These are phyloP conservation scores for Lerema accius DNA, from an alignment of 1,140 invertebrate species.

Conservation along the genomic window DNA sequence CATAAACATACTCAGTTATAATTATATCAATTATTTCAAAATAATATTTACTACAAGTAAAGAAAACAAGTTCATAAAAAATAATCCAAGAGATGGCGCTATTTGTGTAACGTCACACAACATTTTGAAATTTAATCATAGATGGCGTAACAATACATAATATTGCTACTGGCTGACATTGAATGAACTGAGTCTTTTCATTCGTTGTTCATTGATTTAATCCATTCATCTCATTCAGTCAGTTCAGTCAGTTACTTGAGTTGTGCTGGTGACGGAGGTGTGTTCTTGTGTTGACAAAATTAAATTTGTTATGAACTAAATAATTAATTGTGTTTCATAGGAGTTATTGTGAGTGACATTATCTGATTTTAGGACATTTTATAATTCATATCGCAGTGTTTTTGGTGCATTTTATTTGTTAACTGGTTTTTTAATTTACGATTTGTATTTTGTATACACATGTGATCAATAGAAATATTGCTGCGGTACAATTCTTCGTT, in stretches of 20 bases:
- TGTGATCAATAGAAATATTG: slow-evolving; percentile 71
- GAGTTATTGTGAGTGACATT: slow-evolving; percentile 30
- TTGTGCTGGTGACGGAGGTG: slow-evolving; percentile 32
- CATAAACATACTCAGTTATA: too few relatives aligned
- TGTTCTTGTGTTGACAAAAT: slow-evolving; percentile 19
- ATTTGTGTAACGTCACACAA: background rate
- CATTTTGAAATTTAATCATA: slow-evolving; percentile 1
- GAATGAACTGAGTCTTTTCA: slow-evolving; percentile 24
- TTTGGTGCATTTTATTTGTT: slow-evolving; percentile 26
- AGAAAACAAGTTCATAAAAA: too few relatives aligned
- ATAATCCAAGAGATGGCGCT: slow-evolving; percentile 43
- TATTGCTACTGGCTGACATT: background rate
- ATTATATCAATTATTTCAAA: too few relatives aligned
- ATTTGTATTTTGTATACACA: slow-evolving; percentile 65
- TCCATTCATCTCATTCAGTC: slow-evolving; percentile 42
- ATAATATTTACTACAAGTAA: too few relatives aligned
- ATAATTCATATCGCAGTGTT: slow-evolving; percentile 4
- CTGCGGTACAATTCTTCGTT: slow-evolving; percentile 50
- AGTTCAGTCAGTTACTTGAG: slow-evolving; percentile 52
- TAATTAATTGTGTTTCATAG: slow-evolving; percentile 25
- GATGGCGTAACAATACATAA: slow-evolving; percentile 11
- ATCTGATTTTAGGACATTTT: slow-evolving; percentile 10
- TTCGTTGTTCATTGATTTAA: slow-evolving; percentile 39
- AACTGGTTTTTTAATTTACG: slow-evolving; percentile 25
- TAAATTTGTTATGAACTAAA: slow-evolving; percentile 39